Percentiles rank a stretch among this genome's conserved stretches.
phyloP scores from a whole-genome alignment of 2,888 invertebrate species.

The Abrostola tripartita region DNA sequence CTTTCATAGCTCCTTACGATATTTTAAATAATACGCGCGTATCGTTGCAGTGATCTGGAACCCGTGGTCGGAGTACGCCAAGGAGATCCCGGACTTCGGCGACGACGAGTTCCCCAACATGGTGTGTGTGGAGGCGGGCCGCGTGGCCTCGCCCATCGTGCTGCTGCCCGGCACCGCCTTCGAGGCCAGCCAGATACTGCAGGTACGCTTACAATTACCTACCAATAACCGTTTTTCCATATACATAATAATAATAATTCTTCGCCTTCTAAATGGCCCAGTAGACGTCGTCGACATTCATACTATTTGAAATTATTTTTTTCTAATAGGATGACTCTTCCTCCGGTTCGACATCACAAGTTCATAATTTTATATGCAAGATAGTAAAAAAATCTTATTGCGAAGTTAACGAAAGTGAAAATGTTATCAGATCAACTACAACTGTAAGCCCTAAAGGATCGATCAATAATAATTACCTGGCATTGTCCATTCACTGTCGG shows the following conservation, averaged over 20 bases:
- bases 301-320: no score
- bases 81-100: conserved; percentile 98
- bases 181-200: conserved; percentile 96
- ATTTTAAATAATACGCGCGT: no score
- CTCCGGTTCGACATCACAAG: no score
- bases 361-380: no score
- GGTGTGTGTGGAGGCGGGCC: conserved; percentile 98
- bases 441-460: no score
- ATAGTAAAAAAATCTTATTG: no score
- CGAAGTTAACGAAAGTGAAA: no score
- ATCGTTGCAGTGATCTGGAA: conserved; percentile 94
- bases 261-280: not conserved
- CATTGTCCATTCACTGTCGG: not conserved
- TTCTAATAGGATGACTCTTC: no score
- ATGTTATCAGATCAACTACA: no score
- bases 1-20: no score
- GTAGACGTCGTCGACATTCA: no score
- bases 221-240: not conserved
- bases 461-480: not conserved
- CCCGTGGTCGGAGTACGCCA: conserved; percentile 98
- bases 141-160: conserved; percentile 95
- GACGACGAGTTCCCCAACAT: conserved; percentile 98
- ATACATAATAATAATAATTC: not conserved
- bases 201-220: conserved; percentile 66
- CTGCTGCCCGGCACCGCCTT: conserved; percentile 96